Percentiles rank a stretch among this genome's conserved stretches.
Conservation (phyloP, 30 jellyfish, hydroid and myxozoan species). For the Aurelia sp. region DNA sequence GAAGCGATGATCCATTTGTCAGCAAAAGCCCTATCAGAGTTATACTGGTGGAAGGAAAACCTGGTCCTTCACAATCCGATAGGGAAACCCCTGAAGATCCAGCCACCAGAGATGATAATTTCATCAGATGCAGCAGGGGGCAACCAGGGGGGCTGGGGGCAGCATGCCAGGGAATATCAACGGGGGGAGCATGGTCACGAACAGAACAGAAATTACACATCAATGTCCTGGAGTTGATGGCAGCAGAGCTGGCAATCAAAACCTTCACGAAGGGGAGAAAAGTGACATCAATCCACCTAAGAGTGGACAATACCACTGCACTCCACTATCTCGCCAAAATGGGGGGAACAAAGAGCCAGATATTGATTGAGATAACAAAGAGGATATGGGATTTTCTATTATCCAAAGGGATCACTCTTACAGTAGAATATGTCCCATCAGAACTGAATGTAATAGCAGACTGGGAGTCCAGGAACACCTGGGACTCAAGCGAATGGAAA, state of each 20-base stretch:
- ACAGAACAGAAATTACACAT: slow-evolving; percentile 2
- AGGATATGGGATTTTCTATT: slow-evolving; percentile 33
- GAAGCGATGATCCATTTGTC: neutral
- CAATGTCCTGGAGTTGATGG: neutral
- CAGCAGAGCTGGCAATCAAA: too few species aligned
- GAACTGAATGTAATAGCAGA: slow-evolving; percentile 1
- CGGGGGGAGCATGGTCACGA: slow-evolving; percentile 21
- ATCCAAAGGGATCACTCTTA: slow-evolving; percentile 50
- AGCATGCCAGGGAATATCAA: slow-evolving; percentile 4
- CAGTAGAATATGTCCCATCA: slow-evolving; percentile 51
- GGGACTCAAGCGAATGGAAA: slow-evolving; percentile 15
- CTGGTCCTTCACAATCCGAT: slow-evolving; percentile 1
- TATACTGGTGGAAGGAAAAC: slow-evolving; percentile 36
- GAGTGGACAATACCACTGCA: neutral
- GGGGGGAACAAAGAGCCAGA: neutral
- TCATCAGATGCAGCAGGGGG: slow-evolving; percentile 27
- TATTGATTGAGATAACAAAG: neutral
- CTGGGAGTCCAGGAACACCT: slow-evolving; percentile 16
- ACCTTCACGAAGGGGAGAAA: too few species aligned
- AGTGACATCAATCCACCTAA: too few species aligned
- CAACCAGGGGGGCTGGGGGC: slow-evolving; percentile 8
- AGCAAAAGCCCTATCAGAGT: neutral
- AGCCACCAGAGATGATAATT: neutral
- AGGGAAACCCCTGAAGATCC: neutral
- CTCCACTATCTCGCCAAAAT: neutral